Base-by-base conservation (phyloP, 2,888 invertebrate genomes). In the Chirona hameri region DNA sequence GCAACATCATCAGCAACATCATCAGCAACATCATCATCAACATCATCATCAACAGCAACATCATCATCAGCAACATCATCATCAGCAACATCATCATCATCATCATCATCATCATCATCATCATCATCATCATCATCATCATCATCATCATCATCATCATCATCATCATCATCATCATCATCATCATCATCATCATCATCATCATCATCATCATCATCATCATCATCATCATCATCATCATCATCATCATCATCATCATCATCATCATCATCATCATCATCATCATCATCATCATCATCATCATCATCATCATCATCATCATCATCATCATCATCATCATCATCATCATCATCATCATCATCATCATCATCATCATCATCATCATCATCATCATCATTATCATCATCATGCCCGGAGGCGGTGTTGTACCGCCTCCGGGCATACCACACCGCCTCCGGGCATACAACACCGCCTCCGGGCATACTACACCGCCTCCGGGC, bases 71-170 rank as follows among this genome's bases (percentile, higher is more conserved):
- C n/a, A n/a, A n/a, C n/a, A n/a, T n/a, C n/a, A n/a, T n/a, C n/a
- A n/a, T n/a, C n/a, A n/a, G n/a, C n/a, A n/a, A n/a, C n/a, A n/a
- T n/a, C n/a, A n/a, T n/a, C n/a, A n/a, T 65, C 65, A 65, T 65
- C 65, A 65, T 65, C 65, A 65, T 65, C 65, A 65, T 65, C 65
- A 65, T 65, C 65, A 65, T 65, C 65, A 65, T 65, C 65, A 65
- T 65, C 65, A 65, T 65, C 65, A 65, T 65, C 65, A 65, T 65
- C 65, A 65, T n/a, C 65, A 21, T n/a, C 65, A 65, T n/a, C 65
- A 65, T n/a, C 65, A 65, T n/a, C 65, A n/a, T n/a, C 65, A 65
- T n/a, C 65, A n/a, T n/a, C n/a, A n/a, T n/a, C 65, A 65, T n/a
- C 65, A 65, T n/a, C 65, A 65, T n/a, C 65, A n/a, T n/a, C 65